These are phyloP conservation scores for Drosophila koepferae DNA, from an alignment of 2,888 invertebrate genomes.

Conservation along the genomic window DNA sequence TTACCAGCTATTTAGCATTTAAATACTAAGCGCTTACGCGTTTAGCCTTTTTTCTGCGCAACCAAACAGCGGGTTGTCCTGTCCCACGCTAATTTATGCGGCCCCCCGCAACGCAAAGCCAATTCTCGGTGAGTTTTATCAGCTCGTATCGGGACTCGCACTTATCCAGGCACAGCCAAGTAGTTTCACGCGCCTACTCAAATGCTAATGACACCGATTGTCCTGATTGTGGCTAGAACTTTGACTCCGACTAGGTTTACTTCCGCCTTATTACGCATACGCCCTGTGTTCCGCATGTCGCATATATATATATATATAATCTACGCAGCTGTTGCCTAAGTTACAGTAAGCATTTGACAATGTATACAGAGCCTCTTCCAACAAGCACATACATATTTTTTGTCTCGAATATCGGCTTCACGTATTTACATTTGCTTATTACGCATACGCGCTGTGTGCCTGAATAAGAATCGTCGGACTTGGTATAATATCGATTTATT, in stretches of 20 bases:
- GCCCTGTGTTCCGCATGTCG: constrained; percentile 8
- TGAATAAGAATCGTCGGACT: not conserved
- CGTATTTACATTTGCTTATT: not conserved
- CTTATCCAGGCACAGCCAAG: constrained; percentile 18
- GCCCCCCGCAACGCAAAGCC: constrained; percentile 60
- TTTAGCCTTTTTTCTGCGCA: constrained; percentile 39
- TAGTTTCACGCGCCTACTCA: constrained; percentile 46
- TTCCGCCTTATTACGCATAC: constrained; percentile 42
- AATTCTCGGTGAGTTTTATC: constrained; percentile 62
- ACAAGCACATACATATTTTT: not conserved
- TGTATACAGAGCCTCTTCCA: too few species aligned
- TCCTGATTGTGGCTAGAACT: constrained; percentile 27
- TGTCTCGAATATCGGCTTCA: too few species aligned
- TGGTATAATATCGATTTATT: too few species aligned
- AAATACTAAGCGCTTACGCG: constrained; percentile 70
- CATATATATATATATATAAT: not conserved
- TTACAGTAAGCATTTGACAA: not conserved
- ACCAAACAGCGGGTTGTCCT: constrained; percentile 38
- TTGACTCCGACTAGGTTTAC: constrained; percentile 9
- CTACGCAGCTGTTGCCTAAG: constrained; percentile 8
- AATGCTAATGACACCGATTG: constrained; percentile 51
- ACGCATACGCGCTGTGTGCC: not conserved
- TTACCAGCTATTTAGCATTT: constrained; percentile 82
- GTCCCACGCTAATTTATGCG: constrained; percentile 47
- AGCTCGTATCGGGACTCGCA: constrained; percentile 51